Evolutionary conservation across 1,140 invertebrate species (phyloP).

Genomic region (Sminthurinus signatus): DNA sequence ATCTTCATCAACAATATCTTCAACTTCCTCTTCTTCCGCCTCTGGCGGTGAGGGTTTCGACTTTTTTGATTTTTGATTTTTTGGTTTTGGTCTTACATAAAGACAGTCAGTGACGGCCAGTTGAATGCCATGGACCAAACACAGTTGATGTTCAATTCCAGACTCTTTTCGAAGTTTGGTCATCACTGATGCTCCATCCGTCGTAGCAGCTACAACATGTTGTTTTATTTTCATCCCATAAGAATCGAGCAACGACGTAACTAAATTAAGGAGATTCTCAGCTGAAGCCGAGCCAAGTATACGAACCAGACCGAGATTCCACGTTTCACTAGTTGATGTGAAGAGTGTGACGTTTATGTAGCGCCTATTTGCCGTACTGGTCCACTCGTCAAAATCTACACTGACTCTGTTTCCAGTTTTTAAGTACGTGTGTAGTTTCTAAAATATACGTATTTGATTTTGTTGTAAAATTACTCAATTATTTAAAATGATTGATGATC

Average conservation of each 20-base stretch:
- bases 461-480: too few species aligned
- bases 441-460: too few species aligned
- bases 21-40: too few species aligned
- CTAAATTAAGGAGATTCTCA: not conserved
- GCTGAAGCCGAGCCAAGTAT: not conserved
- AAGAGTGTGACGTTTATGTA: slow-evolving; percentile 16
- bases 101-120: slow-evolving; percentile 10
- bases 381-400: slow-evolving; percentile 13
- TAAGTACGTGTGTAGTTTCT: too few species aligned
- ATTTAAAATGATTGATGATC: too few species aligned
- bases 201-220: slow-evolving; percentile 7
- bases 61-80: too few species aligned
- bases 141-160: not conserved
- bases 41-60: too few species aligned
- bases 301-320: slow-evolving; percentile 1
- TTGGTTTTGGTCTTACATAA: not conserved
- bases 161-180: slow-evolving; percentile 1
- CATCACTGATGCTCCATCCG: slow-evolving; percentile 23
- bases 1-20: too few species aligned
- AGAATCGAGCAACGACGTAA: not conserved
- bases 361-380: not conserved
- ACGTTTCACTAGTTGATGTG: not conserved
- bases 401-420: too few species aligned
- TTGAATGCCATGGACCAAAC: slow-evolving; percentile 18
- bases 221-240: not conserved